Conservation (phyloP, 2,888 invertebrate genomes). For the Eupithecia insigniata region DNA sequence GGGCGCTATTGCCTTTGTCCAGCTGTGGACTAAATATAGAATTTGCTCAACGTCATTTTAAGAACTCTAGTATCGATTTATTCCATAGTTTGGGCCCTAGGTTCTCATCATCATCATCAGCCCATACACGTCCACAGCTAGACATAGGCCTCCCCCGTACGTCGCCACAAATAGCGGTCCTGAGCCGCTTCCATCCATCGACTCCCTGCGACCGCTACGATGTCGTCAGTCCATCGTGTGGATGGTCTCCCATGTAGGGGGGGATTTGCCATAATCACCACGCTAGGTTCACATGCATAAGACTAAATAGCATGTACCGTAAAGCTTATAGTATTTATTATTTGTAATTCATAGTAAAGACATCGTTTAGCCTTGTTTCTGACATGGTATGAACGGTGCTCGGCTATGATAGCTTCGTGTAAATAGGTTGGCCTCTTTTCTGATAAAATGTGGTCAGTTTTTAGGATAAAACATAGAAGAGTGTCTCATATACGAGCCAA, state of each 20-base stretch:
- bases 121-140: too few relatives aligned
- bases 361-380: constrained; percentile 58
- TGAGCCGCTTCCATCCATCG: too few relatives aligned
- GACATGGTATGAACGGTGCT: constrained; percentile 20
- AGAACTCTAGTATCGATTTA: not conserved
- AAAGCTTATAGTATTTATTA: constrained; percentile 25
- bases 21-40: too few relatives aligned
- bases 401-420: constrained; percentile 21
- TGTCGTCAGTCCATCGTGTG: too few relatives aligned
- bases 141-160: too few relatives aligned
- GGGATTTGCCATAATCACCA: too few relatives aligned
- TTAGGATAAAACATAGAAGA: not conserved
- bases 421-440: constrained; percentile 1
- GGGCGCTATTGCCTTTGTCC: too few relatives aligned
- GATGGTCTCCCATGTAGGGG: too few relatives aligned
- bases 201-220: too few relatives aligned
- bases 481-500: not conserved
- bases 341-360: constrained; percentile 56
- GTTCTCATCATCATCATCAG: too few relatives aligned
- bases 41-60: not conserved
- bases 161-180: too few relatives aligned
- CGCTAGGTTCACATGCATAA: too few relatives aligned
- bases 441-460: not conserved
- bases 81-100: not conserved
- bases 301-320: not conserved